Conservation (phyloP, 2,888 invertebrate species). For the Salticus scenicus region DNA sequence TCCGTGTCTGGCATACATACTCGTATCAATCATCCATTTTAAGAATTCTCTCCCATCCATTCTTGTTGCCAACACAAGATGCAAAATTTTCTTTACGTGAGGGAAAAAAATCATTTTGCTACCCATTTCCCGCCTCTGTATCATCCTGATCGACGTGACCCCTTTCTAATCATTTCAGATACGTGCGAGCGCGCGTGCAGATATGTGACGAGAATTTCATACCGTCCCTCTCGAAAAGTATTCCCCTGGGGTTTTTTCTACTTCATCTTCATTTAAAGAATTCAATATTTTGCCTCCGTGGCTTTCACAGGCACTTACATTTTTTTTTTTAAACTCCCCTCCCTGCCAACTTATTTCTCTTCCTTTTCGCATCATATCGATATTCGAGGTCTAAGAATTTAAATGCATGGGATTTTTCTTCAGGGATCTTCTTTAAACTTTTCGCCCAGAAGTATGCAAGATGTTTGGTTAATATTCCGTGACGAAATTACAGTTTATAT, state of each 20-base stretch:
- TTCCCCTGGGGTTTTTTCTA: background rate
- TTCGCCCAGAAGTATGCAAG: background rate
- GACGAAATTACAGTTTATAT: background rate
- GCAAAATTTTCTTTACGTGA: conserved; percentile 1
- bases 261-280: background rate
- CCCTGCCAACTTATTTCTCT: no score
- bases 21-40: background rate
- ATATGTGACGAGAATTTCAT: background rate
- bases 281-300: background rate
- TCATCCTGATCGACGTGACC: background rate
- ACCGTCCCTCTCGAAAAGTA: background rate
- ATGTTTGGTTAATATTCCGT: background rate
- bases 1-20: background rate
- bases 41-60: conserved; percentile 5
- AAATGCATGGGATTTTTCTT: conserved; percentile 2
- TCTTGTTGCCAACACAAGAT: conserved; percentile 1
- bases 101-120: background rate
- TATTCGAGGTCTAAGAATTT: background rate
- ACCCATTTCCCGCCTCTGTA: background rate
- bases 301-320: no score
- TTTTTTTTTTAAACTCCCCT: no score
- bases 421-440: no score
- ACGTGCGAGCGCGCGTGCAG: background rate
- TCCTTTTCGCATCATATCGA: no score
- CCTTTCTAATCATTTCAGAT: background rate